Evolutionary conservation across 2,113 vertebrate genomes (phyloP).

Genomic region (Nerophis ophidion): DNA sequence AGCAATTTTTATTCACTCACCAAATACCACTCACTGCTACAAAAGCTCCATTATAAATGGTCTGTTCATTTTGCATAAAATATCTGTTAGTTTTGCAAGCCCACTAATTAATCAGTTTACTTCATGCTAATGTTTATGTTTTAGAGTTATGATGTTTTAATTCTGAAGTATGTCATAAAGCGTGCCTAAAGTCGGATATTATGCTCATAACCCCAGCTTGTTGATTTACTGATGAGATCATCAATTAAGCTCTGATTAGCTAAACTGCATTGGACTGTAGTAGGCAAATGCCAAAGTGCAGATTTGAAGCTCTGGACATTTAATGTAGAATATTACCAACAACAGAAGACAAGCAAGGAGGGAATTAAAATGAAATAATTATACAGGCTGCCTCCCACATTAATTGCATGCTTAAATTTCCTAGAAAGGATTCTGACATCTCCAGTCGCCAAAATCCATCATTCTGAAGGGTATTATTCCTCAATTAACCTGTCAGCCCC

Average conservation of each 20-base stretch:
- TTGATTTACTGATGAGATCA: slow-evolving; percentile 57
- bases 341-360: slow-evolving; percentile 48
- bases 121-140: not conserved
- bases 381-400: slow-evolving; percentile 67
- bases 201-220: slow-evolving; percentile 17
- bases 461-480: slow-evolving; percentile 80
- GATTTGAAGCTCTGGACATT: slow-evolving; percentile 47
- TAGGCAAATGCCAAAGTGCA: slow-evolving; percentile 40
- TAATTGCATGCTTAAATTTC: slow-evolving; percentile 80
- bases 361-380: slow-evolving; percentile 71
- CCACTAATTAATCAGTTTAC: too few relatives aligned
- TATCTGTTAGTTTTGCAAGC: not conserved
- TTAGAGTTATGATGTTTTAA: slow-evolving; percentile 13
- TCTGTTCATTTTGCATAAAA: not conserved
- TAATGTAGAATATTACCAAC: slow-evolving; percentile 70
- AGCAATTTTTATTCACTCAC: slow-evolving; percentile 10
- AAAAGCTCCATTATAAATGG: not conserved
- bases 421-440: slow-evolving; percentile 78
- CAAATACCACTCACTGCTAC: slow-evolving; percentile 2
- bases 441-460: slow-evolving; percentile 82
- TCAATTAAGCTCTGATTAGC: slow-evolving; percentile 63
- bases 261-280: slow-evolving; percentile 38
- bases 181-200: slow-evolving; percentile 16
- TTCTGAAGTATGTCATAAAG: slow-evolving; percentile 32
- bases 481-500: slow-evolving; percentile 79